Evolutionary conservation across 2,113 vertebrate genomes (phyloP), one percentile per base, ranked within the genome.

Genomic region (Rhynchopsitta pachyrhyncha): DNA sequence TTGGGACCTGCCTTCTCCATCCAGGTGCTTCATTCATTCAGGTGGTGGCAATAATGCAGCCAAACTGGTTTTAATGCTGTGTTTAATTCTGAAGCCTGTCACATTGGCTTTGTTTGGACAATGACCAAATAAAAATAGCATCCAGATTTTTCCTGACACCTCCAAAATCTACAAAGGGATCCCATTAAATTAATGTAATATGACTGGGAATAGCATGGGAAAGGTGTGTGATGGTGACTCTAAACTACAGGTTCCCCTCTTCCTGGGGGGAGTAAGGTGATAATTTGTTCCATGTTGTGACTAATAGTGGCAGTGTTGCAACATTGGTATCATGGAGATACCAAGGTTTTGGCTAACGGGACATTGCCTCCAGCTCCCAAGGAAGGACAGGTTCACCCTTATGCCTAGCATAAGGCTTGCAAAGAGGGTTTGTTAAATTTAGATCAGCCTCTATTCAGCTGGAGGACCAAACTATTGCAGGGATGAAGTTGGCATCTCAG

Each of bases 1-100:
- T 96, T 77, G 92, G 87, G 95, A 90, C 96, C 90, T 97, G 96
- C 82, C 96, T 94, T 80, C 95, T 91, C 63, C 90, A 91, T 95
- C 96, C 94, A 95, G 95, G 94, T 94, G 95, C 82, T 94, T 63
- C 84, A 23, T 77, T 90, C 82, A 7, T 62, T 94, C 82, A 67
- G 79, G 78, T 91, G 89, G 87, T 91, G 94, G 92, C 96, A 88
- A 76, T 95, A 86, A 96, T 91, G 95, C 87, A 80, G 82, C 67
- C 84, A 88, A 95, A 97, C 96, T 91, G 95, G 95, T 97, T 96
- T 88, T 52, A 82, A 94, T 85, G 35, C 37, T 6, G 52, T 3
- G 1, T 14, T 79, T 62, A 23, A 87, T 92, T 87, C 90, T 70
- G 70, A 85, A 76, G 41, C 49, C 49, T 80, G 87, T 94, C 93